Percentiles rank a stretch among this genome's conserved stretches.
Conservation (phyloP, 2,888 invertebrate species). For the Marasmarcha lunaedactyla region DNA sequence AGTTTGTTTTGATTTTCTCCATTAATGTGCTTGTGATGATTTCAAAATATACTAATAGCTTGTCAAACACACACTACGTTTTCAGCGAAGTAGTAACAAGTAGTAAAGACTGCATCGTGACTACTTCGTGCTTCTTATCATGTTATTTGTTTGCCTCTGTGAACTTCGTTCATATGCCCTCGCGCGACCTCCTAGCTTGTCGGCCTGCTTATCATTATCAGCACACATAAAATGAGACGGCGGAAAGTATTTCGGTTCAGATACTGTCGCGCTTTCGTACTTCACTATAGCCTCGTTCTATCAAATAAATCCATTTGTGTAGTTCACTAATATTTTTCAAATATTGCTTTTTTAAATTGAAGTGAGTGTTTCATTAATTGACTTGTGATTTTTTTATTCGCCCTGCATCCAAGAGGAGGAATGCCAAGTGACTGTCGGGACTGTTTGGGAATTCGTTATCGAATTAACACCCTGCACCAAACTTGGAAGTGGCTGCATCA, state of each 20-base stretch:
- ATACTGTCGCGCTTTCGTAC: slow-evolving; percentile 36
- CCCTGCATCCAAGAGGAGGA: slow-evolving; percentile 68
- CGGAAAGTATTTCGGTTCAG: slow-evolving; percentile 41
- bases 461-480: slow-evolving; percentile 89
- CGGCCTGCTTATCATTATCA: slow-evolving; percentile 57
- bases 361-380: slow-evolving; percentile 27
- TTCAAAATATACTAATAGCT: too few species aligned
- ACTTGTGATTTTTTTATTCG: slow-evolving; percentile 52
- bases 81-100: too few species aligned
- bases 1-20: too few species aligned
- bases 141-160: slow-evolving; percentile 56
- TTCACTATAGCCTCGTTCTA: slow-evolving; percentile 18
- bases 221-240: slow-evolving; percentile 56
- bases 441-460: slow-evolving; percentile 90
- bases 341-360: slow-evolving; percentile 6
- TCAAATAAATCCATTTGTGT: slow-evolving; percentile 10
- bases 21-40: too few species aligned
- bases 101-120: slow-evolving; percentile 40
- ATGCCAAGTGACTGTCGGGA: slow-evolving; percentile 80
- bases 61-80: too few species aligned
- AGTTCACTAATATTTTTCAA: slow-evolving; percentile 10
- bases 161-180: slow-evolving; percentile 64
- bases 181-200: slow-evolving; percentile 58
- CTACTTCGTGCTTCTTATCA: slow-evolving; percentile 60
- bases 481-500: slow-evolving; percentile 97